Percentiles rank a stretch among this genome's conserved stretches.
Evolutionary conservation across 2,797 vertebrate species (phyloP).

Genomic region (Paratrypauchen microcephalus): DNA sequence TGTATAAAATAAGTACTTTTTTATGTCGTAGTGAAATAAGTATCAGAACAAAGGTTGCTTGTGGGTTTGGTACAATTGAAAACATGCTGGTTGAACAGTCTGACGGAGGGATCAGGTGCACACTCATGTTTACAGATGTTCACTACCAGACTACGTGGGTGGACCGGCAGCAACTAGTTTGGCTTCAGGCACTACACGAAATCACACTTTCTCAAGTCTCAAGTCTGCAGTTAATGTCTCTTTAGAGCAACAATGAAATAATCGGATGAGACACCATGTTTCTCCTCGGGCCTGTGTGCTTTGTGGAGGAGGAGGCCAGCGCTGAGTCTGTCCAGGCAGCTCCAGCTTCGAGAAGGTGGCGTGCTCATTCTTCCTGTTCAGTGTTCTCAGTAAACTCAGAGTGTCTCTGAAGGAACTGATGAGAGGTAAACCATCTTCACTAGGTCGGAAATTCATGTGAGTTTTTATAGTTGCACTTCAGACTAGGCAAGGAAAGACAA

Average conservation of each 20-base stretch:
- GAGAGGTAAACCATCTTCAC: not conserved
- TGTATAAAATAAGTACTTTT: too few relatives aligned
- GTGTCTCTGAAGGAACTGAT: not conserved
- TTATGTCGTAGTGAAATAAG: not conserved
- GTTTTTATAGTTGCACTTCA: not conserved
- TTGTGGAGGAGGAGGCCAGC: slow-evolving; percentile 38
- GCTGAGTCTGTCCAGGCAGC: not conserved
- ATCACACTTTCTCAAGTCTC: slow-evolving; percentile 46
- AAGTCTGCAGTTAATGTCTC: slow-evolving; percentile 56
- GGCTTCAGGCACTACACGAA: slow-evolving; percentile 49
- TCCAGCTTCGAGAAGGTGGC: slow-evolving; percentile 1
- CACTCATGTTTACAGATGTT: slow-evolving; percentile 16
- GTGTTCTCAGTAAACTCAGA: not conserved
- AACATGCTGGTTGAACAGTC: slow-evolving; percentile 2
- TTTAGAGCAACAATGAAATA: slow-evolving; percentile 61
- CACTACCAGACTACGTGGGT: slow-evolving; percentile 41
- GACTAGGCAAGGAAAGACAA: too few relatives aligned
- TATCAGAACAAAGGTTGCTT: not conserved
- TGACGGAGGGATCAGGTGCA: not conserved
- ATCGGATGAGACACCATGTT: slow-evolving; percentile 56
- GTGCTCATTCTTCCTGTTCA: not conserved
- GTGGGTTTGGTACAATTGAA: slow-evolving; percentile 2
- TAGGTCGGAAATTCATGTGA: not conserved
- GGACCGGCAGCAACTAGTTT: slow-evolving; percentile 33
- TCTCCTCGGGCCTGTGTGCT: slow-evolving; percentile 53